These are phyloP conservation scores for Stichodactyla helianthus DNA, from an alignment of 64 coral and sea anemone genomes.

Conservation along the genomic window DNA sequence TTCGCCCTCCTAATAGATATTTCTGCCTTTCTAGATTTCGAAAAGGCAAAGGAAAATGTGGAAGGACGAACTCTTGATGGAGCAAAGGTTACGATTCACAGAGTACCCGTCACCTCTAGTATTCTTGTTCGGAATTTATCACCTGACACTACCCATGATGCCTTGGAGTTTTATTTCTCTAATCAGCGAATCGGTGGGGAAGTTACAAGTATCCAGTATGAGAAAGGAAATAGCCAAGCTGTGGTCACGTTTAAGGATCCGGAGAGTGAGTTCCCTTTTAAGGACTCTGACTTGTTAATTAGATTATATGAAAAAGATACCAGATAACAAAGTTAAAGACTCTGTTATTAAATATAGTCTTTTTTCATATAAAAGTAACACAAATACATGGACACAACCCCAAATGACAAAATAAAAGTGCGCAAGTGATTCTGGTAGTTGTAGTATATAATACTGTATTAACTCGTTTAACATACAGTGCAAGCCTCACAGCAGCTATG, in stretches of 20 bases:
- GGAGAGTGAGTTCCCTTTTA: neutral
- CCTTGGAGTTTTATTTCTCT: slow-evolving; percentile 10
- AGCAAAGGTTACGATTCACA: neutral
- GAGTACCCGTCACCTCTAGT: neutral
- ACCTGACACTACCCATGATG: slow-evolving; percentile 9
- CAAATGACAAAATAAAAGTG: no score
- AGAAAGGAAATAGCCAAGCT: neutral
- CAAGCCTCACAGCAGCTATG: no score
- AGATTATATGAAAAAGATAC: no score
- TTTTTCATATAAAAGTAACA: no score
- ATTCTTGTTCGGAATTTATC: neutral
- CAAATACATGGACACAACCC: no score
- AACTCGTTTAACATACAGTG: no score
- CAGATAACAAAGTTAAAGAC: no score
- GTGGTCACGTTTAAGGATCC: slow-evolving; percentile 15
- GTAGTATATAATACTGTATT: no score
- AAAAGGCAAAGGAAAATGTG: neutral
- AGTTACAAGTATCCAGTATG: neutral
- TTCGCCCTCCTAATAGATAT: neutral
- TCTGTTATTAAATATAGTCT: no score
- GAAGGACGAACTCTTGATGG: neutral
- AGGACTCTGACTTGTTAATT: no score
- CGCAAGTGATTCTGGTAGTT: no score
- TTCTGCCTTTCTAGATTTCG: neutral
- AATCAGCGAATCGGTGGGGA: neutral